Conservation (phyloP, 2,888 invertebrate species). For the Catocala nupta region DNA sequence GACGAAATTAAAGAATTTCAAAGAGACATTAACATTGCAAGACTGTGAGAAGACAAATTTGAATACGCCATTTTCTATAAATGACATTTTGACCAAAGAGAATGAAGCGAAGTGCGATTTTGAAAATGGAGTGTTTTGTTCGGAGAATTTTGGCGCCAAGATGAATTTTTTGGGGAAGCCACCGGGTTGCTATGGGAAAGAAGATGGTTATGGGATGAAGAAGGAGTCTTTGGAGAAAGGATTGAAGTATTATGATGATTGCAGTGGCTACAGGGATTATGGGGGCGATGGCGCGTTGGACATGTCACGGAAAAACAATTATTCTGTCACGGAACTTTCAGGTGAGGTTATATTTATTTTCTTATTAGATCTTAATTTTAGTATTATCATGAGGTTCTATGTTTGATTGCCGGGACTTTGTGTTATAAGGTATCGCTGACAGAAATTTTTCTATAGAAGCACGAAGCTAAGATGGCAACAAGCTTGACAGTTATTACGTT, state of each 20-base stretch:
- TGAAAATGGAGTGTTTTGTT: conserved; percentile 77
- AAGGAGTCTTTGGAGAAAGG: conserved; percentile 77
- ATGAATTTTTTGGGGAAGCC: conserved; percentile 71
- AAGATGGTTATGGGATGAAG: conserved; percentile 64
- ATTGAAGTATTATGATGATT: conserved; percentile 80
- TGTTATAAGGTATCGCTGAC: too few relatives aligned
- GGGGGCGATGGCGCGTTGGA: conserved; percentile 81
- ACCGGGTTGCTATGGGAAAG: conserved; percentile 61
- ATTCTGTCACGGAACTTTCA: conserved; percentile 81
- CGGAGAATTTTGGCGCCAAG: conserved; percentile 76
- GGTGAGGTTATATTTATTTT: conserved; percentile 55
- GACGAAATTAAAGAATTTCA: conserved; percentile 76
- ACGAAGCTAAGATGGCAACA: too few relatives aligned
- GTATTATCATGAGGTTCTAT: too few relatives aligned
- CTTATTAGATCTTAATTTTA: not conserved
- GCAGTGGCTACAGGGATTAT: conserved; percentile 73
- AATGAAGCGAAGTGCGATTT: conserved; percentile 80
- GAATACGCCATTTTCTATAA: conserved; percentile 91
- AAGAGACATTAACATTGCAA: conserved; percentile 70
- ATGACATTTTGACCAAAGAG: conserved; percentile 90
- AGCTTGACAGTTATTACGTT: too few relatives aligned
- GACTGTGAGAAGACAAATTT: conserved; percentile 80
- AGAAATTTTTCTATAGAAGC: too few relatives aligned
- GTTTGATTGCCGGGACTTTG: too few relatives aligned
- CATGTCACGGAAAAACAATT: conserved; percentile 83